phyloP scores from a whole-genome alignment of 2,888 invertebrate genomes.

The Sisyra nigra region DNA sequence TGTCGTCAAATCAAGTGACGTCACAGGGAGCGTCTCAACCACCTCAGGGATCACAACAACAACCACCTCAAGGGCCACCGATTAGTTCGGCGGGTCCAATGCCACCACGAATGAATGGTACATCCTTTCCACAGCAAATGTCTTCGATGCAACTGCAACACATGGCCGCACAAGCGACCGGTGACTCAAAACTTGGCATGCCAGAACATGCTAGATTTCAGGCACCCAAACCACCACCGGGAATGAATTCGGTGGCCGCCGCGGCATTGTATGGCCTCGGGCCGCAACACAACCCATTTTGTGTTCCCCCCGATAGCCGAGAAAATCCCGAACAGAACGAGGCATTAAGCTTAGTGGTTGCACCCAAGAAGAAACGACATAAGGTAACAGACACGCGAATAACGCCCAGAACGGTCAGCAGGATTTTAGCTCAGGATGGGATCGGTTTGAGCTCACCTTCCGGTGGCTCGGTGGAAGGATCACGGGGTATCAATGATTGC shows the following conservation, averaged over 20 bases:
- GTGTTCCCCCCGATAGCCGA: slow-evolving; percentile 31
- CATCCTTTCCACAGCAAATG: slow-evolving; percentile 10
- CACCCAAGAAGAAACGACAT: slow-evolving; percentile 90
- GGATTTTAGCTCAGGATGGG: slow-evolving; percentile 70
- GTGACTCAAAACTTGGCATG: slow-evolving; percentile 19
- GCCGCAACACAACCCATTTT: slow-evolving; percentile 34
- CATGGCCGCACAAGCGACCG: slow-evolving; percentile 19
- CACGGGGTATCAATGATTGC: slow-evolving; percentile 39
- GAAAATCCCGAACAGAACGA: slow-evolving; percentile 79
- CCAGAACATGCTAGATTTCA: slow-evolving; percentile 27
- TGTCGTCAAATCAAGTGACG: slow-evolving; percentile 35
- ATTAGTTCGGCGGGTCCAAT: slow-evolving; percentile 22
- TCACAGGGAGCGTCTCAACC: slow-evolving; percentile 26
- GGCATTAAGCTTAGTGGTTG: slow-evolving; percentile 85
- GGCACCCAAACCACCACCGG: slow-evolving; percentile 42
- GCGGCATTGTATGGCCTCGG: slow-evolving; percentile 42
- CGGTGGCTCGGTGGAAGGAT: slow-evolving; percentile 43
- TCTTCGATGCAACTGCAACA: slow-evolving; percentile 23
- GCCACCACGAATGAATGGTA: slow-evolving; percentile 18
- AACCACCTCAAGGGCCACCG: slow-evolving; percentile 23
- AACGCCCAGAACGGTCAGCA: slow-evolving; percentile 77
- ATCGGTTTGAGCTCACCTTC: slow-evolving; percentile 48
- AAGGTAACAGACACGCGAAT: slow-evolving; percentile 93
- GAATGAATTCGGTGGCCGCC: slow-evolving; percentile 32
- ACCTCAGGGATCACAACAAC: slow-evolving; percentile 34